Conservation (phyloP, 1,140 invertebrate genomes). For the Diabrotica undecimpunctata region DNA sequence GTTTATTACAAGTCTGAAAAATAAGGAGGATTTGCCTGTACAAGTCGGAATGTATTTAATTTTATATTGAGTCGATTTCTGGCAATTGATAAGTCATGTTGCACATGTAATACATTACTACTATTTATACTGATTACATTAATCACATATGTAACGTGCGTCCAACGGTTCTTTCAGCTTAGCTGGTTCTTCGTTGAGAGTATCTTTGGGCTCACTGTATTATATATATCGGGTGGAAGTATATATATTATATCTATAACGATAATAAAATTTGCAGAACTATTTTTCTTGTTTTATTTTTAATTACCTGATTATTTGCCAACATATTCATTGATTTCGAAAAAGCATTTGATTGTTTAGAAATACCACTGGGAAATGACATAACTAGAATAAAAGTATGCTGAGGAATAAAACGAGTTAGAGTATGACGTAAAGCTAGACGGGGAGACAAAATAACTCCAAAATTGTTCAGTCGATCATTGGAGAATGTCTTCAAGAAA, state of each 20-base stretch:
- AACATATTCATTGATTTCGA: no score
- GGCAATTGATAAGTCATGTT: conserved; percentile 46
- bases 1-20: no score
- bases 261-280: conserved; percentile 19
- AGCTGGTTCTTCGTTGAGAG: background rate
- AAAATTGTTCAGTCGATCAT: no score
- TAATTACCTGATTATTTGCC: background rate
- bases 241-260: conserved; percentile 22
- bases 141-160: conserved; percentile 45
- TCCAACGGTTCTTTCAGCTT: background rate
- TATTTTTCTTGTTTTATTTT: background rate
- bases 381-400: no score
- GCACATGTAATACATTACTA: conserved; percentile 47
- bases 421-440: no score
- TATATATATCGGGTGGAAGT: conserved; percentile 20
- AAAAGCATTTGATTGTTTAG: no score
- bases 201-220: conserved; percentile 7
- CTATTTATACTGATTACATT: conserved; percentile 49
- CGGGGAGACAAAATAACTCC: no score
- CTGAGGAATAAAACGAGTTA: no score
- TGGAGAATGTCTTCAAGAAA: no score
- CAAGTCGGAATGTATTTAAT: conserved; percentile 27
- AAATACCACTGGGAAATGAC: no score
- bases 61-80: conserved; percentile 33
- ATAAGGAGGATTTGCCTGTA: background rate